These are phyloP conservation scores for Ridgeia piscesae DNA, from an alignment of 1,140 invertebrate species.

Conservation along the genomic window DNA sequence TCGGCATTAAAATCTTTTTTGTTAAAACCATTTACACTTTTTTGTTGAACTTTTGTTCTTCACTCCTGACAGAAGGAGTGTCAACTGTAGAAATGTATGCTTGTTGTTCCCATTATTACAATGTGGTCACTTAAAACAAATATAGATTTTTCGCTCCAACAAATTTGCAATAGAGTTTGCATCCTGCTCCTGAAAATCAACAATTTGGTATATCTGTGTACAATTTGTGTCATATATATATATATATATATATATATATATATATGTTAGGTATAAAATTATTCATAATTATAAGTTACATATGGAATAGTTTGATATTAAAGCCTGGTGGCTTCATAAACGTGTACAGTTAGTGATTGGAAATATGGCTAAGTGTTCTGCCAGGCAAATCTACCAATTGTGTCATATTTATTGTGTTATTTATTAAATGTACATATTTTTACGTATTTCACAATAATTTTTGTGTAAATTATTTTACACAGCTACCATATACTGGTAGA, in stretches of 20 bases:
- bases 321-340: not conserved
- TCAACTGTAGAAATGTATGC: not conserved
- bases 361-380: not conserved
- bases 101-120: not conserved
- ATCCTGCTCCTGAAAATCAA: not conserved
- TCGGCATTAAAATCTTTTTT: no score
- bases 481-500: not conserved
- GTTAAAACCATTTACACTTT: no score
- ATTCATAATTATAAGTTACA: no score
- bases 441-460: not conserved
- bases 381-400: not conserved
- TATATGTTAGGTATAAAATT: no score
- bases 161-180: no score
- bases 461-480: conserved; percentile 1
- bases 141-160: no score
- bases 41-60: not conserved
- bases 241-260: no score
- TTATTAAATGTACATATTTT: not conserved
- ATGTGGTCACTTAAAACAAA: no score
- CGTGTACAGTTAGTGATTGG: not conserved
- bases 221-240: no score
- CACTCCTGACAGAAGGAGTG: not conserved
- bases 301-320: not conserved
- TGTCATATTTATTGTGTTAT: not conserved
- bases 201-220: no score